Percentiles rank a stretch among this genome's conserved stretches.
Evolutionary conservation across 2,113 vertebrate genomes (phyloP).

Genomic region (Bos javanicus): DNA sequence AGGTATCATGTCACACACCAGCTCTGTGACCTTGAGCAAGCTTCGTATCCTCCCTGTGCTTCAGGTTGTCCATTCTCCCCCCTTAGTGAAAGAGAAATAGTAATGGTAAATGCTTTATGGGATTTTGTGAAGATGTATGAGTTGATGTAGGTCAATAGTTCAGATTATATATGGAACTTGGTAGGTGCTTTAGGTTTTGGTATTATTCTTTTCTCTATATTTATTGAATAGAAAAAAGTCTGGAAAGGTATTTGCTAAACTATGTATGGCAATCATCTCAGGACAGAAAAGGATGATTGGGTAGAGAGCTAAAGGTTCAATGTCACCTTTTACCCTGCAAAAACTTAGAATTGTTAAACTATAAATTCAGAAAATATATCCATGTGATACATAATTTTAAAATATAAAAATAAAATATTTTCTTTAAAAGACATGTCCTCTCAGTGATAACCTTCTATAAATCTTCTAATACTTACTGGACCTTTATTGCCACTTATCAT

Average conservation of each 20-base stretch:
- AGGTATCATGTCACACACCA: background rate
- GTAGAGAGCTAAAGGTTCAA: background rate
- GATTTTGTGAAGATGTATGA: background rate
- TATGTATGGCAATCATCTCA: background rate
- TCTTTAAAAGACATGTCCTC: background rate
- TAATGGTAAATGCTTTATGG: background rate
- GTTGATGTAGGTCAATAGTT: background rate
- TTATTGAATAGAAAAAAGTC: background rate
- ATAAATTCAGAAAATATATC: background rate
- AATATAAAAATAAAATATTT: background rate
- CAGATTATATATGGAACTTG: background rate
- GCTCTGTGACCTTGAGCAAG: background rate
- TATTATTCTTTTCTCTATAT: background rate
- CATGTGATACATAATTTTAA: background rate
- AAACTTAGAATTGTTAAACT: background rate
- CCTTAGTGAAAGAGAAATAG: background rate
- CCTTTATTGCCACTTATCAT: background rate
- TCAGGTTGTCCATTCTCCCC: rapidly evolving
- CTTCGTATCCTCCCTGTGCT: background rate
- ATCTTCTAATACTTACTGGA: background rate
- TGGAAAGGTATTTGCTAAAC: background rate
- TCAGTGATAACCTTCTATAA: background rate
- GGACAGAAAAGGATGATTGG: background rate
- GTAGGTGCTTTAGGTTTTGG: background rate
- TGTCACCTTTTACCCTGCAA: background rate